These are phyloP conservation scores for Apamea anceps DNA, from an alignment of 2,888 invertebrate genomes.

Conservation along the genomic window DNA sequence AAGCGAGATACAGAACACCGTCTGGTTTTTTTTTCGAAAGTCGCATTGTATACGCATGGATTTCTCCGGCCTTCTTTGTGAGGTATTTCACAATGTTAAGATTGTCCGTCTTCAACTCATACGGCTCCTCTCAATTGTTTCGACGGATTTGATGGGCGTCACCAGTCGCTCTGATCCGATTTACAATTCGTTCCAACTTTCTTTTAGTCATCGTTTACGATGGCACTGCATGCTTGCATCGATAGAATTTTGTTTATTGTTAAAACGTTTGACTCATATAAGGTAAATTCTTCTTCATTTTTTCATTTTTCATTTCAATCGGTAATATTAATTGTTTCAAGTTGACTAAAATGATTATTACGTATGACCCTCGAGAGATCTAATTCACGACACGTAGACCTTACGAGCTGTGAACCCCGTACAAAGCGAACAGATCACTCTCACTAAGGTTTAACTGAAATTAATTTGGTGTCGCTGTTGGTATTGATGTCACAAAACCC, in stretches of 20 bases:
- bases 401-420: background rate
- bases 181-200: constrained; percentile 88
- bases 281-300: no score
- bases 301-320: constrained; percentile 1
- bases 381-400: constrained; percentile 10
- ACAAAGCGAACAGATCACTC: constrained; percentile 6
- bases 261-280: constrained; percentile 19
- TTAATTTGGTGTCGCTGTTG: constrained; percentile 26
- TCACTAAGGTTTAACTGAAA: constrained; percentile 31
- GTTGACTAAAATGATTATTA: background rate
- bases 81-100: constrained; percentile 85
- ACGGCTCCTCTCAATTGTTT: constrained; percentile 84
- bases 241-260: constrained; percentile 43
- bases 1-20: constrained; percentile 76
- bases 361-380: background rate
- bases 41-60: constrained; percentile 81
- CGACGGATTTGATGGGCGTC: constrained; percentile 84
- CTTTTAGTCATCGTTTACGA: constrained; percentile 80
- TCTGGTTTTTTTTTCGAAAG: constrained; percentile 79
- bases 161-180: constrained; percentile 83
- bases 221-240: constrained; percentile 67
- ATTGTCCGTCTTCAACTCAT: constrained; percentile 80
- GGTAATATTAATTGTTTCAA: background rate
- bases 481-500: constrained; percentile 19
- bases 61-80: constrained; percentile 88